Evolutionary conservation across 2,888 invertebrate genomes (phyloP).

Genomic region (Bedellia somnulentella): DNA sequence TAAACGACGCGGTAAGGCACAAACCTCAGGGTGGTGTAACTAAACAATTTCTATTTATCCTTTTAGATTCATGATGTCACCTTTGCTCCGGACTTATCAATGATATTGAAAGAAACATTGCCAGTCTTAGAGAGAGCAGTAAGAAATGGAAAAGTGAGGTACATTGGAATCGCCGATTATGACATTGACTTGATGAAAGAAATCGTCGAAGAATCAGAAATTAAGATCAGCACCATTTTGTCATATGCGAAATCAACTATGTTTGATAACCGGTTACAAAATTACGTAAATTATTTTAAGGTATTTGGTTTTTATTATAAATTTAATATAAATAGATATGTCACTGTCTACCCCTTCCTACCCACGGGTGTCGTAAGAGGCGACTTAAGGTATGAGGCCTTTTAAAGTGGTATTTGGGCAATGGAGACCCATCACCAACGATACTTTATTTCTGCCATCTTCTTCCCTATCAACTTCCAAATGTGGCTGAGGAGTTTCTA

Average conservation of each 20-base stretch:
- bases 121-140: slow-evolving; percentile 78
- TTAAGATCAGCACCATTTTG: slow-evolving; percentile 71
- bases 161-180: slow-evolving; percentile 88
- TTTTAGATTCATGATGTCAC: slow-evolving; percentile 89
- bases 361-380: too few relatives aligned
- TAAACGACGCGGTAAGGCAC: too few relatives aligned
- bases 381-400: too few relatives aligned
- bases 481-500: too few relatives aligned
- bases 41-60: too few relatives aligned
- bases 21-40: too few relatives aligned
- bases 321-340: background rate
- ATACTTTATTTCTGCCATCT: too few relatives aligned
- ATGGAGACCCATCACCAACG: too few relatives aligned
- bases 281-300: slow-evolving; percentile 76
- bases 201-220: slow-evolving; percentile 65
- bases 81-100: slow-evolving; percentile 75
- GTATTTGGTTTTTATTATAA: slow-evolving; percentile 37
- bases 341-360: background rate
- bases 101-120: slow-evolving; percentile 82
- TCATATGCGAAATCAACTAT: slow-evolving; percentile 81
- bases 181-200: slow-evolving; percentile 76
- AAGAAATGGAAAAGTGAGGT: slow-evolving; percentile 70
- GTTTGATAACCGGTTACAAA: slow-evolving; percentile 73
- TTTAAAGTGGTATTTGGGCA: too few relatives aligned
- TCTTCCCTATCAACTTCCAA: too few relatives aligned